Evolutionary conservation across 2,888 invertebrate species (phyloP).

Genomic region (Lepeophtheirus nordmannii): DNA sequence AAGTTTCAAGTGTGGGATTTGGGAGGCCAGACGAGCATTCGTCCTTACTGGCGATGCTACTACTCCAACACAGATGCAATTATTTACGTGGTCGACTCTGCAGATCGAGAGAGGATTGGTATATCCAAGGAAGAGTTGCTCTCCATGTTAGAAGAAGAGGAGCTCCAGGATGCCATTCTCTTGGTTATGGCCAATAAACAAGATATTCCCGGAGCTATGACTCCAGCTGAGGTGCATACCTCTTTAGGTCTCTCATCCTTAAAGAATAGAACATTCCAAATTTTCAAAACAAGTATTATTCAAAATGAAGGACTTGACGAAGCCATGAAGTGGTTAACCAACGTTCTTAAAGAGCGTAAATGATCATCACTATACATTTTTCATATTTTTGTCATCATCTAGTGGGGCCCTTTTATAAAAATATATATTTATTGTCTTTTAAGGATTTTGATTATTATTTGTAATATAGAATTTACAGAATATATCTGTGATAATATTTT

Average conservation of each 20-base stretch:
- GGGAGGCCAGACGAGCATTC: slow-evolving; percentile 95
- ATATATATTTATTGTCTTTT: too few species aligned
- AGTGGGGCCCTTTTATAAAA: too few species aligned
- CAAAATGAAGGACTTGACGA: slow-evolving; percentile 95
- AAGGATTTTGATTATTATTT: too few species aligned
- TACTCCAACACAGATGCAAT: slow-evolving; percentile 99
- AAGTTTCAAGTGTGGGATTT: slow-evolving; percentile 98
- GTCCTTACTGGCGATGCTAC: slow-evolving; percentile 99
- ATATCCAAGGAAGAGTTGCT: slow-evolving; percentile 95
- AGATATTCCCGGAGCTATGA: slow-evolving; percentile 94
- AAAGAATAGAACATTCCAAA: slow-evolving; percentile 94
- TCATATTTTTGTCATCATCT: too few species aligned
- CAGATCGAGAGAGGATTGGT: slow-evolving; percentile 94
- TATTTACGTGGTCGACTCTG: slow-evolving; percentile 97
- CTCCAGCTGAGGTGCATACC: slow-evolving; percentile 83
- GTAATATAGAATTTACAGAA: too few species aligned
- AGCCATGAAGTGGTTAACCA: slow-evolving; percentile 98
- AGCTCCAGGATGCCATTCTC: slow-evolving; percentile 81
- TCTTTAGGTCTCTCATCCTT: slow-evolving; percentile 83
- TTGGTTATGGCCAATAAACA: slow-evolving; percentile 98
- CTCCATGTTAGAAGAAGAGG: slow-evolving; percentile 94
- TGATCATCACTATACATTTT: slow-evolving; percentile 36
- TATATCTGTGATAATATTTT: too few species aligned
- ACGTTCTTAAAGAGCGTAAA: slow-evolving; percentile 74
- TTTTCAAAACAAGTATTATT: slow-evolving; percentile 96